These are phyloP conservation scores for Lateolabrax maculatus DNA, from an alignment of 2,797 vertebrate genomes.

Conservation along the genomic window DNA sequence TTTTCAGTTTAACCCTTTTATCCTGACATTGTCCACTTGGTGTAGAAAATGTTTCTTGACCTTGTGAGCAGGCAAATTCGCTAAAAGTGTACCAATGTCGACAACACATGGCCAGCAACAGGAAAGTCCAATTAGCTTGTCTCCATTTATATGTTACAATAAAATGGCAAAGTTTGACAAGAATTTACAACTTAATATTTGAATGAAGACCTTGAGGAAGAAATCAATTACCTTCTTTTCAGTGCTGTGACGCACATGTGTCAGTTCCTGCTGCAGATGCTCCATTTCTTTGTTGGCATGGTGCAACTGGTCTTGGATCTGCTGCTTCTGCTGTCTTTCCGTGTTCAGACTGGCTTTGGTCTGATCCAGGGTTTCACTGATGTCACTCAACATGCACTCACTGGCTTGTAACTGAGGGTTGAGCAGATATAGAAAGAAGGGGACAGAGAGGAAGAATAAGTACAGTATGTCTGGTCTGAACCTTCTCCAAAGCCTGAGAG, in stretches of 20 bases:
- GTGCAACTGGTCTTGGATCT: constrained; percentile 61
- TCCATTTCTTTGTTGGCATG: constrained; percentile 45
- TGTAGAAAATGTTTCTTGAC: constrained; percentile 44
- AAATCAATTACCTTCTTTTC: constrained; percentile 71
- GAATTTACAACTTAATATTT: constrained; percentile 25
- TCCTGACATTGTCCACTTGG: constrained; percentile 30
- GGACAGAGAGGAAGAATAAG: constrained; percentile 12
- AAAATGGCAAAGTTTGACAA: constrained; percentile 14
- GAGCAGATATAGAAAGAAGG: constrained; percentile 33
- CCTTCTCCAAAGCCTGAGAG: constrained; percentile 17
- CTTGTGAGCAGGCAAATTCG: constrained; percentile 14
- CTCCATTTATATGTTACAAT: not conserved
- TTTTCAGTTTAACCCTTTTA: constrained; percentile 44
- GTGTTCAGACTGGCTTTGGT: constrained; percentile 37
- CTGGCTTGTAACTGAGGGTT: constrained; percentile 53
- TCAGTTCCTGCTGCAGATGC: constrained; percentile 54
- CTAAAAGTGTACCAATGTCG: constrained; percentile 42
- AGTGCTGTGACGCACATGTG: not conserved
- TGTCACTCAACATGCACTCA: constrained; percentile 34
- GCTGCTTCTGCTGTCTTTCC: constrained; percentile 47
- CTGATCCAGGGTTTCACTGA: constrained; percentile 49
- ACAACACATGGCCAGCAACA: constrained; percentile 33
- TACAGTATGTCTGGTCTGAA: constrained; percentile 15
- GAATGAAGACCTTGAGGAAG: constrained; percentile 35
- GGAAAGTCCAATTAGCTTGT: constrained; percentile 6